Percentiles rank a stretch among this genome's conserved stretches.
Conservation (phyloP, 2,888 invertebrate genomes). For the Sesia apiformis region DNA sequence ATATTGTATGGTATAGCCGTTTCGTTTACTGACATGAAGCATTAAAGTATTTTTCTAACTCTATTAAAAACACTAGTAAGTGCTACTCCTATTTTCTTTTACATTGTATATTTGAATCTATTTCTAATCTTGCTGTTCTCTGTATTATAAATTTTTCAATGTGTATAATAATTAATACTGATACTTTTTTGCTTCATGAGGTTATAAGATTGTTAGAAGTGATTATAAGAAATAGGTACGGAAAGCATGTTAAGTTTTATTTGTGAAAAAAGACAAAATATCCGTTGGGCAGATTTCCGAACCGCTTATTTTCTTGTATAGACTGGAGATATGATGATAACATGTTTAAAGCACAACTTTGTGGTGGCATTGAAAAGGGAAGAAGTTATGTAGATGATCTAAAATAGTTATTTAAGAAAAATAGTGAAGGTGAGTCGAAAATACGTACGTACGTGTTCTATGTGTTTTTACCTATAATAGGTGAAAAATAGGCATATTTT, state of each 20-base stretch:
- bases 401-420: too few relatives aligned
- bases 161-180: slow-evolving; percentile 27
- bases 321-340: too few relatives aligned
- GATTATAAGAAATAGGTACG: slow-evolving; percentile 61
- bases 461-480: too few relatives aligned
- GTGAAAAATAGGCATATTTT: too few relatives aligned
- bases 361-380: too few relatives aligned
- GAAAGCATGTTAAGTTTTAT: slow-evolving; percentile 13
- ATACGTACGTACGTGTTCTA: too few relatives aligned
- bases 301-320: too few relatives aligned
- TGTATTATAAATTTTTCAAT: slow-evolving; percentile 23
- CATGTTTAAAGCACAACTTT: too few relatives aligned
- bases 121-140: slow-evolving; percentile 52
- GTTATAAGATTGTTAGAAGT: slow-evolving; percentile 60
- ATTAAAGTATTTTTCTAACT: slow-evolving; percentile 44
- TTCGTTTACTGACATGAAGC: slow-evolving; percentile 59
- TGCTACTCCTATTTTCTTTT: slow-evolving; percentile 36
- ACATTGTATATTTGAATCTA: slow-evolving; percentile 62
- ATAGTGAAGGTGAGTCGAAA: too few relatives aligned
- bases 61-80: background rate
- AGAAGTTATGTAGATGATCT: too few relatives aligned
- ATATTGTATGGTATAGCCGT: slow-evolving; percentile 34
- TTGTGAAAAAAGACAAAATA: background rate
- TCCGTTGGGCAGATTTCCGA: background rate
- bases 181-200: slow-evolving; percentile 71